Conservation (phyloP, 2,113 vertebrate genomes). For the Menidia beryllina region DNA sequence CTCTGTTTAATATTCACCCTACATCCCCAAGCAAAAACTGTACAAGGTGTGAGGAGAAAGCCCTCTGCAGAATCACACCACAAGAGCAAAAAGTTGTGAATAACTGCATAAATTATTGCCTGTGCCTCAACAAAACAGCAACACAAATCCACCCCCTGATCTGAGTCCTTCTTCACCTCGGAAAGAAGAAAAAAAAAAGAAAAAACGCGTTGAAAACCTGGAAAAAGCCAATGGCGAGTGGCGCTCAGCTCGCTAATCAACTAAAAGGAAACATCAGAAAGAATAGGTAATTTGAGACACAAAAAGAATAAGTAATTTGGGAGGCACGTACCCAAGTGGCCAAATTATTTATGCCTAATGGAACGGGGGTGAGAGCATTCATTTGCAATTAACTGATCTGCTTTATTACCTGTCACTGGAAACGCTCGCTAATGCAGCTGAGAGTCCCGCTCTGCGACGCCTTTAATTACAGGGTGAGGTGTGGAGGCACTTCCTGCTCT, state of each 20-base stretch:
- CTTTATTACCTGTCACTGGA: conserved; percentile 82
- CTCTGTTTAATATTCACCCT: conserved; percentile 69
- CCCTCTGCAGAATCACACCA: conserved; percentile 29
- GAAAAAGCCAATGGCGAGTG: conserved; percentile 81
- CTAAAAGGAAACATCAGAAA: conserved; percentile 85
- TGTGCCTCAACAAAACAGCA: conserved; percentile 46
- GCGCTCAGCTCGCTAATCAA: conserved; percentile 78
- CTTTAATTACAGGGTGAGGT: conserved; percentile 65
- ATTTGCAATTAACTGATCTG: conserved; percentile 80
- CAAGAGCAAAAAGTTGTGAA: conserved; percentile 63
- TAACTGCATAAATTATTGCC: conserved; percentile 61
- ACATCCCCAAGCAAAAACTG: conserved; percentile 57
- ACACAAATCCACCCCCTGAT: conserved; percentile 17
- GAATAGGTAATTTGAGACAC: conserved; percentile 86
- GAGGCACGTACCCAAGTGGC: conserved; percentile 84
- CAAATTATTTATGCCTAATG: conserved; percentile 88
- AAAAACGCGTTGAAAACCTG: conserved; percentile 67
- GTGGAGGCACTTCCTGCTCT: conserved; percentile 64
- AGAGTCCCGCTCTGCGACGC: conserved; percentile 31
- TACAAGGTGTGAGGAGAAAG: conserved; percentile 66
- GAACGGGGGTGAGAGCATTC: conserved; percentile 76
- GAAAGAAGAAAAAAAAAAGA: conserved; percentile 51
- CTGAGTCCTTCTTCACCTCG: conserved; percentile 36
- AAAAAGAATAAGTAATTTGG: conserved; percentile 87
- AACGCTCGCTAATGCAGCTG: conserved; percentile 54